phyloP scores from a whole-genome alignment of 2,113 vertebrate species.

The Leptobrachium ailaonicum region DNA sequence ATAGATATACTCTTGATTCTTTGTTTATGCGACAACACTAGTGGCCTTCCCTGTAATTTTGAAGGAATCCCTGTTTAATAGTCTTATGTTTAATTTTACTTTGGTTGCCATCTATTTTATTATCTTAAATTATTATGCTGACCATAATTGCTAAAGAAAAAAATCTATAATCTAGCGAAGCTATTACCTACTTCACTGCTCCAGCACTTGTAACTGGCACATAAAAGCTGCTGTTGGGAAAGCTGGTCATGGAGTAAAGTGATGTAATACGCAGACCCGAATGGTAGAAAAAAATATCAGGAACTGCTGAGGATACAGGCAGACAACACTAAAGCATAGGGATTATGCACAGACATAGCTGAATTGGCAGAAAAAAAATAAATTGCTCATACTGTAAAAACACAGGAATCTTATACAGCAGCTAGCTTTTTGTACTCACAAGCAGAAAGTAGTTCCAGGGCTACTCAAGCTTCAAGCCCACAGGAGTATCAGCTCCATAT shows the following conservation, averaged over 20 bases:
- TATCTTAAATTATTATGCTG: too few species aligned
- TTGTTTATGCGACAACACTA: too few species aligned
- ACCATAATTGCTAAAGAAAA: too few species aligned
- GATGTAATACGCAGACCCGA: constrained; percentile 34
- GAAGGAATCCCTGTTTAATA: too few species aligned
- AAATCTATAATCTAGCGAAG: background rate
- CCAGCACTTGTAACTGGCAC: background rate
- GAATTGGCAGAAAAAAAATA: constrained; percentile 39
- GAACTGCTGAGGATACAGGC: constrained; percentile 48
- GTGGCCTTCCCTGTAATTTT: too few species aligned
- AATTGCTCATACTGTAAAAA: constrained; percentile 39
- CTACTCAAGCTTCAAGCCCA: too few species aligned
- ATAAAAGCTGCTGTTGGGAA: constrained; percentile 25
- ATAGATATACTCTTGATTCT: too few species aligned
- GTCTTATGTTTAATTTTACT: too few species aligned
- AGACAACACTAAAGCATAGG: constrained; percentile 44
- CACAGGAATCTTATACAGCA: background rate
- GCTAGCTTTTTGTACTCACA: too few species aligned
- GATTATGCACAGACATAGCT: constrained; percentile 50
- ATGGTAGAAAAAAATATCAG: constrained; percentile 43
- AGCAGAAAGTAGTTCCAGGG: too few species aligned
- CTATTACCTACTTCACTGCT: constrained; percentile 11
- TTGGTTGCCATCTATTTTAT: too few species aligned
- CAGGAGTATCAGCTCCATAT: too few species aligned
- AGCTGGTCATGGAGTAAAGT: constrained; percentile 6